Percentiles rank a stretch among this genome's conserved stretches.
These are phyloP conservation scores for Dallia pectoralis DNA, from an alignment of 2,797 vertebrate species.

Conservation along the genomic window DNA sequence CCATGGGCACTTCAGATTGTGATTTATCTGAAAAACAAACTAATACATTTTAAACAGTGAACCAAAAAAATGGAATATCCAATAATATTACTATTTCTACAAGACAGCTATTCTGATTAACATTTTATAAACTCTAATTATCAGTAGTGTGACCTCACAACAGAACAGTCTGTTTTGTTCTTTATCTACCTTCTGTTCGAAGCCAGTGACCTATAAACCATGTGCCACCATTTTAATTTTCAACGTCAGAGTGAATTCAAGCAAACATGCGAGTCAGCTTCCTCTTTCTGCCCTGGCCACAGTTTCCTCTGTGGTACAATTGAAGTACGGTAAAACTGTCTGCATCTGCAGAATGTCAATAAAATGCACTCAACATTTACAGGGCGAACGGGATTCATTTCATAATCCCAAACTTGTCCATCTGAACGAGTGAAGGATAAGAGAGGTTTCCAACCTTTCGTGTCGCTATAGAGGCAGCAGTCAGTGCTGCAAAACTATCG, in stretches of 20 bases:
- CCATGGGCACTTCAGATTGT: not conserved
- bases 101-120: too few relatives aligned
- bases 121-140: not conserved
- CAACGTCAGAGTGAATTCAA: not conserved
- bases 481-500: not conserved
- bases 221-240: not conserved
- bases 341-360: not conserved
- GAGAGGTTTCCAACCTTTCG: not conserved
- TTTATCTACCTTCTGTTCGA: not conserved
- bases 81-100: not conserved
- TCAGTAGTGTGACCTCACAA: not conserved
- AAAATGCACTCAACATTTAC: not conserved
- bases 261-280: constrained; percentile 28
- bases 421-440: not conserved
- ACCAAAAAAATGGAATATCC: not conserved
- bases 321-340: constrained; percentile 4
- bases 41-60: not conserved
- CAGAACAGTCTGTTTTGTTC: not conserved
- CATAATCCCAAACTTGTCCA: not conserved
- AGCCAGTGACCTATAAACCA: constrained; percentile 4
- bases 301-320: constrained; percentile 48
- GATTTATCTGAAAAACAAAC: not conserved
- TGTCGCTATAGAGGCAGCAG: not conserved
- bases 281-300: constrained; percentile 48
- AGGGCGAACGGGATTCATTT: not conserved